Percentiles rank a stretch among this genome's conserved stretches.
Conservation (phyloP, 1,140 invertebrate genomes). For the Temnothorax nylanderi region DNA sequence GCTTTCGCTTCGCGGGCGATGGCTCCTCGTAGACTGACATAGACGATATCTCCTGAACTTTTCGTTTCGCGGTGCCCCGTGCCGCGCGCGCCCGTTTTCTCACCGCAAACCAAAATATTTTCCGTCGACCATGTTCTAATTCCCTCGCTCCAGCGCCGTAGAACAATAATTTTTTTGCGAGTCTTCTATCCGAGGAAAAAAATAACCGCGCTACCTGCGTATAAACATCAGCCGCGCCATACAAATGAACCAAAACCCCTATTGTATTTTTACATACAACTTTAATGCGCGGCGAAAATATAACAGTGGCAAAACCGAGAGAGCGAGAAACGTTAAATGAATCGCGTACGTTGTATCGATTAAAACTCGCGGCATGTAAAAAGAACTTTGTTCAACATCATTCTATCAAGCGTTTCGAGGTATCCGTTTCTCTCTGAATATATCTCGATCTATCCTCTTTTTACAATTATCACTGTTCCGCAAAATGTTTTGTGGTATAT, state of each 20-base stretch:
- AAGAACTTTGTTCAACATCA: neutral
- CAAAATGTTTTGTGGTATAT: neutral
- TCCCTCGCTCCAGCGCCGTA: neutral
- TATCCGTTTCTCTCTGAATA: neutral
- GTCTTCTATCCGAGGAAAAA: neutral
- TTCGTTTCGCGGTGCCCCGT: neutral
- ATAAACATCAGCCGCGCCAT: neutral
- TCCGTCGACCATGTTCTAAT: neutral
- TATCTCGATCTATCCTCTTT: neutral
- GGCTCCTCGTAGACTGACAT: neutral
- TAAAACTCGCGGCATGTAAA: neutral
- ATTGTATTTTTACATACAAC: neutral
- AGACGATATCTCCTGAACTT: neutral
- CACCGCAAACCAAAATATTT: neutral
- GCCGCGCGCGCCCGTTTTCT: neutral
- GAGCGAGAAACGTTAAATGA: neutral
- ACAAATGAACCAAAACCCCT: neutral
- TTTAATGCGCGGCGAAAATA: constrained; percentile 37
- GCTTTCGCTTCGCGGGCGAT: constrained; percentile 1
- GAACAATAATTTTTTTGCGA: constrained; percentile 29
- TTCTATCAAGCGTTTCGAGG: neutral
- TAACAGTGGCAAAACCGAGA: neutral
- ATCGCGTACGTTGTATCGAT: constrained; percentile 6
- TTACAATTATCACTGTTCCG: neutral
- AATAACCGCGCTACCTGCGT: neutral